These are phyloP conservation scores for Cepaea nemoralis DNA, from an alignment of 1,140 invertebrate genomes.

Conservation along the genomic window DNA sequence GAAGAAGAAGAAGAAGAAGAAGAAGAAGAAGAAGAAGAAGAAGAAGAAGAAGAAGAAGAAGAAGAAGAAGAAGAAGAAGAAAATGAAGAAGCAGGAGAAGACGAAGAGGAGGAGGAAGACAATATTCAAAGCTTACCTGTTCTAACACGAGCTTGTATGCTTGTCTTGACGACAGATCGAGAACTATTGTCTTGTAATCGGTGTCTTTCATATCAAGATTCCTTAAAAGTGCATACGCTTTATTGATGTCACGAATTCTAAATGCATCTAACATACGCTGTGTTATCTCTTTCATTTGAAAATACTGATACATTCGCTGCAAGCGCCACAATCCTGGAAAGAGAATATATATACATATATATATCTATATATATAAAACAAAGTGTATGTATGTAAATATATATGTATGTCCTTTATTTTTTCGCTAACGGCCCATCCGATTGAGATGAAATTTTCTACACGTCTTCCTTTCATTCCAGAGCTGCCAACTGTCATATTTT, in stretches of 20 bases:
- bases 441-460: too few relatives aligned
- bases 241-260: slow-evolving; percentile 40
- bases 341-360: too few relatives aligned
- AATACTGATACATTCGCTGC: slow-evolving; percentile 45
- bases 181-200: slow-evolving; percentile 53
- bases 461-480: too few relatives aligned
- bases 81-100: too few relatives aligned
- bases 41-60: not conserved
- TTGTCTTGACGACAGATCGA: slow-evolving; percentile 56
- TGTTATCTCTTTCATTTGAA: slow-evolving; percentile 41
- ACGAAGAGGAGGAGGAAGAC: too few relatives aligned
- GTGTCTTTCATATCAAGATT: slow-evolving; percentile 41
- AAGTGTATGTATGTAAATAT: too few relatives aligned
- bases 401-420: too few relatives aligned
- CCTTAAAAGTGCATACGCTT: slow-evolving; percentile 42
- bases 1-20: too few relatives aligned
- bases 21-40: too few relatives aligned
- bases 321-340: slow-evolving; percentile 52
- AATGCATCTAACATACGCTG: slow-evolving; percentile 43
- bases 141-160: slow-evolving; percentile 55
- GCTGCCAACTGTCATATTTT: too few relatives aligned
- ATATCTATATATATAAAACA: too few relatives aligned
- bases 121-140: slow-evolving; percentile 49
- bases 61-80: not conserved
- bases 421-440: too few relatives aligned